Base-by-base conservation (phyloP, 2,888 invertebrate genomes). In the Germaria angustata region DNA sequence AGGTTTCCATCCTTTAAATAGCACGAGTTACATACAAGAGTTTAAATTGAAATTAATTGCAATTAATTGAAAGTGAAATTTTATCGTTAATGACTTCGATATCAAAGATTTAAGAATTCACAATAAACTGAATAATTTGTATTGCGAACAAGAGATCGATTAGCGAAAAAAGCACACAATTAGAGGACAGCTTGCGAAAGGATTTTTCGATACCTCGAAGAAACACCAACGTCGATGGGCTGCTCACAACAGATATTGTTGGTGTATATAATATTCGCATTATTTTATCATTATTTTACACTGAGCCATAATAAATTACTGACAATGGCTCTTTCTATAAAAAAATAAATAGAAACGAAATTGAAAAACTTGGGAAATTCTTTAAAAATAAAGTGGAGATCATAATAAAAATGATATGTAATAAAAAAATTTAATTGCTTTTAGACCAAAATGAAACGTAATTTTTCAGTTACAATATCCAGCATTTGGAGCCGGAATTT, bases 1-100 rank as follows among this genome's bases (percentile, higher is more conserved):
- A 51, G 28, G 8, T 7, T 41, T 61, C 41, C 28, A 72, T 51
- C 51, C 61, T 61, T 72, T 61, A 72, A 51, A 39, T 28, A 51
- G 22, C 39, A 53, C 53, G 41, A 63, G 63, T 53, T 32, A 7
- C 15, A 51, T 20, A 32, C n/a, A 51, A 20, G 28, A 17, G n/a
- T 13, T 75, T 51, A 17, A 66, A 66, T 76, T 68, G 68, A 8
- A 59, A 59, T 49, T 68, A 68, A 76, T 68, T 59, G 49, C 36
- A 57, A 57, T 32, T 57, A 66, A 36, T 57, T 55, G 44, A 24
- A 65, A 46, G 46, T 75, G 28, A 55, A 75, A 65, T 41, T 41
- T 49, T 24, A 22, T 44, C 49, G 39, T n/a, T 41, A 36, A 46
- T 9, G 15, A 57, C 44, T 69, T 57, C 20, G 13, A 57, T 32